Conservation (phyloP, 2,888 invertebrate genomes). For the Neoaliturus tenellus region DNA sequence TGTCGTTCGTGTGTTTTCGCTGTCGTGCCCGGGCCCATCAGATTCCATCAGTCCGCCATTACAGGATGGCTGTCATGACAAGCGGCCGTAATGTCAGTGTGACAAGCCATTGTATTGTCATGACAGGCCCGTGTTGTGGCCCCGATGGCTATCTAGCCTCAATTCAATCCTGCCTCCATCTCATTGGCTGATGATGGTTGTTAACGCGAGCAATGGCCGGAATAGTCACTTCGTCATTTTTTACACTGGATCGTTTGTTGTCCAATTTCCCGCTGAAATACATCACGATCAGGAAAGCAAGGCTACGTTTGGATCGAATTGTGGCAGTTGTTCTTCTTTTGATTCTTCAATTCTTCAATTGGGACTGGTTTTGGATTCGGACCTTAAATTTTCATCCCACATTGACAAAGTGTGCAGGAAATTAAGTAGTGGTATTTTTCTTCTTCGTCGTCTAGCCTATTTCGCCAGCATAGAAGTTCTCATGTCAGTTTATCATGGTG, state of each 20-base stretch:
- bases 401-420: too few species aligned
- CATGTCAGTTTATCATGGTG: too few species aligned
- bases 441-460: too few species aligned
- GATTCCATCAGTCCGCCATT: slow-evolving; percentile 38
- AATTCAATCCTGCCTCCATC: slow-evolving; percentile 29
- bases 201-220: neutral
- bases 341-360: too few species aligned
- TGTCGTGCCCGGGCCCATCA: slow-evolving; percentile 7
- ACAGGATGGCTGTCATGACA: slow-evolving; percentile 23
- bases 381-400: too few species aligned
- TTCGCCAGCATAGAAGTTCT: too few species aligned
- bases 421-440: too few species aligned
- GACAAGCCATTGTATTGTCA: slow-evolving; percentile 7
- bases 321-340: too few species aligned
- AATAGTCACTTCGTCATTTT: neutral
- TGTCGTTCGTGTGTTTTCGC: neutral
- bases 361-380: too few species aligned
- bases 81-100: neutral
- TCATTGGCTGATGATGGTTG: slow-evolving; percentile 4
- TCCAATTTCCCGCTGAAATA: neutral
- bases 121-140: neutral
- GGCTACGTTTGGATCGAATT: too few species aligned
- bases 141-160: slow-evolving; percentile 29
- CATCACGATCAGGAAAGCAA: neutral
- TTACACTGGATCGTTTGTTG: neutral